A percentile compares a stretch with the other conserved stretches of the same genome.
phyloP scores from a whole-genome alignment of 2,113 vertebrate species.

The Clarias macrocephalus region DNA sequence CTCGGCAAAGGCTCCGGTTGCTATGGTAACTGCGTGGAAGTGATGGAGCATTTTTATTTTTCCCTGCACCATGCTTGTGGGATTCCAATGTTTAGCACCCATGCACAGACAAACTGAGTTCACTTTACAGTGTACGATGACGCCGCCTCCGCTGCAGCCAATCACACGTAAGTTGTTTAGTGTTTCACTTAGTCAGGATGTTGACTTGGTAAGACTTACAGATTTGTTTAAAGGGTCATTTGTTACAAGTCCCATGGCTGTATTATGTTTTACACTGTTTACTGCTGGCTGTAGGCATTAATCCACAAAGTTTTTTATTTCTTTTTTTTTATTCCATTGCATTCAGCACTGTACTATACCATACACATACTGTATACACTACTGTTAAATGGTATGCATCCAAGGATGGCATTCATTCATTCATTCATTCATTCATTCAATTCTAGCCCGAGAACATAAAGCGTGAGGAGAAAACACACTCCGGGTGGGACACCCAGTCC shows the following conservation, averaged over 20 bases:
- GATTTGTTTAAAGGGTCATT: neutral
- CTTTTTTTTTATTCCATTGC: neutral
- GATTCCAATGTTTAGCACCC: slow-evolving; percentile 16
- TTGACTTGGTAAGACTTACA: neutral
- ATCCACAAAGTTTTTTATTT: neutral
- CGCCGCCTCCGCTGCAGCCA: slow-evolving; percentile 10
- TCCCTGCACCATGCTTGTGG: slow-evolving; percentile 19
- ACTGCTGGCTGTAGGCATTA: neutral
- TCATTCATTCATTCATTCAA: neutral
- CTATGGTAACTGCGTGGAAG: slow-evolving; percentile 71
- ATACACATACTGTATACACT: no score
- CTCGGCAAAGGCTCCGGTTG: slow-evolving; percentile 70
- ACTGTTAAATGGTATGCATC: neutral
- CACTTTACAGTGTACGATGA: neutral
- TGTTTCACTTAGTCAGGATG: neutral
- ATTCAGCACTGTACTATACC: neutral
- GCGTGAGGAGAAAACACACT: neutral
- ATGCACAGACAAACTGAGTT: neutral
- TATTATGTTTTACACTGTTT: neutral
- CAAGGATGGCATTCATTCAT: neutral
- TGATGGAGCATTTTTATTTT: slow-evolving; percentile 63
- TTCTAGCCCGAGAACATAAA: neutral
- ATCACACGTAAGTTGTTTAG: neutral
- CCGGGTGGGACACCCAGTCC: neutral
- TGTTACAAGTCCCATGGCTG: neutral